Evolutionary conservation across 1,140 invertebrate genomes (phyloP).

Genomic region (Ctenoplectra terminalis): DNA sequence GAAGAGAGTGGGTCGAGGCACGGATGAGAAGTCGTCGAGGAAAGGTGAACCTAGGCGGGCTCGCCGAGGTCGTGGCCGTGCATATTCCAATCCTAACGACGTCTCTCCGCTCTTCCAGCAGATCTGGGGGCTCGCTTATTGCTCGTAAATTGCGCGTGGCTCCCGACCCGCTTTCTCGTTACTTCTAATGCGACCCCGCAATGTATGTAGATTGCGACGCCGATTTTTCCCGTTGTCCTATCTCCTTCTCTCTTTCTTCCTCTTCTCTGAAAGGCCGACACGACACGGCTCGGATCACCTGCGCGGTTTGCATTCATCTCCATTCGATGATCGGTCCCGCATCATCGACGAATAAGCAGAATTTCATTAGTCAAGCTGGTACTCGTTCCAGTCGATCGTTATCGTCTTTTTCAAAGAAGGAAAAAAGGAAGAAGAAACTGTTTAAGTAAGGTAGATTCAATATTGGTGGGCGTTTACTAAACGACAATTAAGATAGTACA

Average conservation of each 20-base stretch:
- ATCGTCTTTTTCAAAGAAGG: background rate
- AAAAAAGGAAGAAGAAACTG: background rate
- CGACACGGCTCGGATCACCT: constrained; percentile 51
- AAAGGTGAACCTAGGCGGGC: constrained; percentile 72
- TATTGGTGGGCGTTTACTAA: background rate
- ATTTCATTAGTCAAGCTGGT: constrained; percentile 20
- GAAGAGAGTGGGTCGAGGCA: constrained; percentile 67
- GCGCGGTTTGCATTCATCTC: constrained; percentile 48
- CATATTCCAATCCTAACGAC: constrained; percentile 76
- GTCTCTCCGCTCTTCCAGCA: constrained; percentile 64
- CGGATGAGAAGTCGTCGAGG: constrained; percentile 59
- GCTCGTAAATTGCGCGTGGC: constrained; percentile 75
- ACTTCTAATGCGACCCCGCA: constrained; percentile 62
- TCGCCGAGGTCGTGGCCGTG: constrained; percentile 75
- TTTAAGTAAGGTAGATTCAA: too few species aligned
- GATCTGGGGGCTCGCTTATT: constrained; percentile 73
- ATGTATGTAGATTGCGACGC: constrained; percentile 65
- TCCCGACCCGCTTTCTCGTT: constrained; percentile 74
- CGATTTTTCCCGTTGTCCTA: constrained; percentile 42
- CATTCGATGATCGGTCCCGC: background rate
- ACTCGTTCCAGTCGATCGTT: constrained; percentile 8
- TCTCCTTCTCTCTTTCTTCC: background rate
- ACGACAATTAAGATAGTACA: constrained; percentile 29
- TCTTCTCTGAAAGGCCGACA: constrained; percentile 2
- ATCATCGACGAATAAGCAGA: constrained; percentile 34